phyloP scores from a whole-genome alignment of 2,888 invertebrate genomes.

The Ptychoptera albimana region DNA sequence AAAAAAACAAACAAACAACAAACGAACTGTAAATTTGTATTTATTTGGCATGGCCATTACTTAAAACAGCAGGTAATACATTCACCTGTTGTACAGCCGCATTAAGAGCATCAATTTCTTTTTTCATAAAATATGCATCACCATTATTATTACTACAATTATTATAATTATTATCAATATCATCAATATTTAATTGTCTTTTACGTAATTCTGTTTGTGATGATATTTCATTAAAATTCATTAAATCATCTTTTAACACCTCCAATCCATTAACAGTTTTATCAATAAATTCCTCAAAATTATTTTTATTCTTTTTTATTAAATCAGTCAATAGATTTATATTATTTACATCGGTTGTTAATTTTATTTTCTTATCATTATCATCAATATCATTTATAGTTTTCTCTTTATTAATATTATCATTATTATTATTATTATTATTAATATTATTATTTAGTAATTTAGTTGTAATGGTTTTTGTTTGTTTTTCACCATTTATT shows the following conservation, averaged over 20 bases:
- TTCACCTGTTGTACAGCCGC: constrained; percentile 30
- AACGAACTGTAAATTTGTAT: neutral
- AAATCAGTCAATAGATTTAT: constrained; percentile 29
- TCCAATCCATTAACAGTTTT: constrained; percentile 31
- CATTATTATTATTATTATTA: constrained; percentile 1
- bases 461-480: constrained; percentile 6
- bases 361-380: constrained; percentile 3
- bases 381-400: neutral
- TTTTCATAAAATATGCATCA: constrained; percentile 23
- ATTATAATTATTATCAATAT: constrained; percentile 10
- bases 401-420: neutral
- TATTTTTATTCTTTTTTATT: constrained; percentile 29
- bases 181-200: constrained; percentile 17
- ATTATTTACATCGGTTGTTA: constrained; percentile 27
- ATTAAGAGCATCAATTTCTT: constrained; percentile 30
- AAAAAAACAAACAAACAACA: no score
- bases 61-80: constrained; percentile 29
- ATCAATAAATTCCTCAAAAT: constrained; percentile 31
- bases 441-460: constrained; percentile 4
- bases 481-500: constrained; percentile 21
- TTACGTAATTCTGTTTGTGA: constrained; percentile 21
- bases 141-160: constrained; percentile 9
- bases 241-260: constrained; percentile 30
- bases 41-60: constrained; percentile 32
- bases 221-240: constrained; percentile 19